A percentile compares a stretch with the other conserved stretches of the same genome.
Conservation (phyloP, 1,140 invertebrate genomes). For the Cherax quadricarinatus region DNA sequence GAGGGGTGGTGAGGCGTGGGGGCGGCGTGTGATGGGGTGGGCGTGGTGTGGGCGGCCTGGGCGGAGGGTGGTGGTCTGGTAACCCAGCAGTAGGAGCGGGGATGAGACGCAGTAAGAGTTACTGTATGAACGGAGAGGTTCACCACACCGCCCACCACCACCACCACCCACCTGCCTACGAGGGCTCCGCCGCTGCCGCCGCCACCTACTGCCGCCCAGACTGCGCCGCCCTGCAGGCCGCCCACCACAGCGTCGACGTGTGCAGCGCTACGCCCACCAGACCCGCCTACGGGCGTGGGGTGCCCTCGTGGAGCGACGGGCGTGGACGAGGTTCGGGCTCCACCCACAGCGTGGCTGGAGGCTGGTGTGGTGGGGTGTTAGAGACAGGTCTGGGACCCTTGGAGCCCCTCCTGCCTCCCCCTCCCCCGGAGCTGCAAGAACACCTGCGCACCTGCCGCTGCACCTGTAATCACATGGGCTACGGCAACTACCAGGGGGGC, state of each 20-base stretch:
- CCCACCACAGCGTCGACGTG: conserved; percentile 56
- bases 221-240: conserved; percentile 22
- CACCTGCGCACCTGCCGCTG: conserved; percentile 73
- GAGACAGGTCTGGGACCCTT: conserved; percentile 44
- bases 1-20: neutral
- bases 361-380: conserved; percentile 43
- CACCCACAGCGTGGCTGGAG: conserved; percentile 31
- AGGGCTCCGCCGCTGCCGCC: neutral
- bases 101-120: conserved; percentile 64
- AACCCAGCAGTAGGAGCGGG: conserved; percentile 18
- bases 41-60: neutral
- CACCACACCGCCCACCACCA: conserved; percentile 26
- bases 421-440: conserved; percentile 70
- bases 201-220: conserved; percentile 42
- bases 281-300: conserved; percentile 62
- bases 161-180: neutral
- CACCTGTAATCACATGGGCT: conserved; percentile 74
- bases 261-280: conserved; percentile 45
- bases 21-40: conserved; percentile 42
- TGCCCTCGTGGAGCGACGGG: conserved; percentile 61
- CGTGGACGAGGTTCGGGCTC: conserved; percentile 39
- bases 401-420: conserved; percentile 62
- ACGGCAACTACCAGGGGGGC: conserved; percentile 73
- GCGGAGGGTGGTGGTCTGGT: conserved; percentile 25
- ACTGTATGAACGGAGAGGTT: conserved; percentile 61